Evolutionary conservation across 1,140 invertebrate genomes (phyloP), one percentile per base, ranked within the genome.

Genomic region (Drosophila busckii): DNA sequence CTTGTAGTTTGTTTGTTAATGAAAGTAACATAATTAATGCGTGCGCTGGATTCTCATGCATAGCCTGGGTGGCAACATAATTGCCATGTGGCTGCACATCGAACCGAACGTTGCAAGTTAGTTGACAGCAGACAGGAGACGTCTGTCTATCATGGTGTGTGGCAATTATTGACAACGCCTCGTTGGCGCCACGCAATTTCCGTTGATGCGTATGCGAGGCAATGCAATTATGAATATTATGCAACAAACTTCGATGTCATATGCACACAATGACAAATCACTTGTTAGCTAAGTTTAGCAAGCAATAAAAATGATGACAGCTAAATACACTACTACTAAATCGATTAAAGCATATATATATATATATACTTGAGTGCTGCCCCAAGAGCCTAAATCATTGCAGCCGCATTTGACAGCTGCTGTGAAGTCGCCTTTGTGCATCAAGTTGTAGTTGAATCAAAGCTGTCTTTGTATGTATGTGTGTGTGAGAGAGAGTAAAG

Each of bases 151-250:
- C 16, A 15, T 40, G 16, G 25, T 29, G n/a, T n/a, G 35, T 41
- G 60, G 61, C 62, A 71, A 71, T 71, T 71, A 71, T 71, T 52
- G 61, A 71, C 68, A 61, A 50, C 61, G 68, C 71, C 68, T 71
- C 62, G 68, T 62, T 71, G 68, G 68, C 68, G 68, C 49, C 68
- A 34, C 56, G 50, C 44, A 71, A 66, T 71, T 66, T 71, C 62
- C 62, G 40, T 41, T 61, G 48, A 71, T 71, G 68, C 61, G 61
- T 71, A 71, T 71, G 68, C 61, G 61, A 66, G 61, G 55, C 61
- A 71, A 71, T 71, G 68, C 61, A 71, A 71, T 71, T 71, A 71
- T 71, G 68, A 66, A 66, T 70, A 70, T 70, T 59, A 70, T 70
- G 60, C 59, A 41, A 40, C 37, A 42, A 17, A 68, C 64, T 23